Conservation (phyloP, 2,797 vertebrate species). For the Cirrhinus mrigala region DNA sequence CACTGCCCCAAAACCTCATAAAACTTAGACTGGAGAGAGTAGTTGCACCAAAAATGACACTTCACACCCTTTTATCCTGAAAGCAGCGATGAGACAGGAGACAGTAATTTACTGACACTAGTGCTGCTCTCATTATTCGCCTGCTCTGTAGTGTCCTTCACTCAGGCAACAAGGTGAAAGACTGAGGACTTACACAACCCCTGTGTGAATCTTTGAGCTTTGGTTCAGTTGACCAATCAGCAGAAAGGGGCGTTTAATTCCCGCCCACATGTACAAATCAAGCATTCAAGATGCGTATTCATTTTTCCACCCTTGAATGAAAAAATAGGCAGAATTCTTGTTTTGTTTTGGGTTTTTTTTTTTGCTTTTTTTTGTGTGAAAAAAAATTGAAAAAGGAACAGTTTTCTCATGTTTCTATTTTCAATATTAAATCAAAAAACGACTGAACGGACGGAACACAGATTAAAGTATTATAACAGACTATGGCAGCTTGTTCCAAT, state of each 20-base stretch:
- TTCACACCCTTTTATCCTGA: background rate
- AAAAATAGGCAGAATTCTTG: too few relatives aligned
- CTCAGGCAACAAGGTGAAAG: background rate
- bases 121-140: background rate
- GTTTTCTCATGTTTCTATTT: too few relatives aligned
- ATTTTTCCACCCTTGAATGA: too few relatives aligned
- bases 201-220: background rate
- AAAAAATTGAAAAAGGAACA: too few relatives aligned
- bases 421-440: too few relatives aligned
- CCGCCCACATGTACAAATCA: too few relatives aligned
- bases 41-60: background rate
- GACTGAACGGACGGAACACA: too few relatives aligned
- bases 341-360: too few relatives aligned
- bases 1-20: background rate
- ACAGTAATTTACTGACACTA: background rate
- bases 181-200: background rate
- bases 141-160: background rate
- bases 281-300: too few relatives aligned
- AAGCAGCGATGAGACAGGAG: background rate
- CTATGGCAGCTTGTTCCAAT: background rate
- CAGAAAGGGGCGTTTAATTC: too few relatives aligned
- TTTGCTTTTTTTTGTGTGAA: too few relatives aligned
- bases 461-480: background rate
- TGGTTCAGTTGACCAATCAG: background rate
- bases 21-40: background rate